Percentiles rank a stretch among this genome's conserved stretches.
phyloP scores from a whole-genome alignment of 2,888 invertebrate genomes.

The Baccha elongata region DNA sequence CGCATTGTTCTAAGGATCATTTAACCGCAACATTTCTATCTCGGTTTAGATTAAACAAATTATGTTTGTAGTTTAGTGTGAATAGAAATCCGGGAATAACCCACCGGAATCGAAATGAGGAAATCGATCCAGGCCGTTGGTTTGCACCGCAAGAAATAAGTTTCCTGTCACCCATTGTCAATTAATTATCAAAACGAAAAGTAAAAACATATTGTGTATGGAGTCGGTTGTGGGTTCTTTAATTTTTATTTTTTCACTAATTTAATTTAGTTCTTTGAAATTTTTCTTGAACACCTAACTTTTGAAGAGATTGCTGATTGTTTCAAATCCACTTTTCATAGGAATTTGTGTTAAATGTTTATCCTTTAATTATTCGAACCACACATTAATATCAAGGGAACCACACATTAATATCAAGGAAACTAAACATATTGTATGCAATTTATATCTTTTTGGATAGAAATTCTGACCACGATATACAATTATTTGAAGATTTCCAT shows the following conservation, averaged over 20 bases:
- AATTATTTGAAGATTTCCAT: constrained; percentile 31
- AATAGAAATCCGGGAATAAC: constrained; percentile 4
- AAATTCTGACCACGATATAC: constrained; percentile 29
- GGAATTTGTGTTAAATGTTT: too few species aligned
- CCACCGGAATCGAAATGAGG: constrained; percentile 23
- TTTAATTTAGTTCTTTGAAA: too few species aligned
- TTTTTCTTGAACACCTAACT: too few species aligned
- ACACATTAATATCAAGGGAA: constrained; percentile 22
- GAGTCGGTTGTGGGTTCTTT: too few species aligned
- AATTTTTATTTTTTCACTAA: too few species aligned
- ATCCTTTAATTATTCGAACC: too few species aligned
- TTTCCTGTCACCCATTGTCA: constrained; percentile 3
- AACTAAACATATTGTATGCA: constrained; percentile 8
- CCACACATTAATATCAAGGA: too few species aligned
- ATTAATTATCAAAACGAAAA: neutral
- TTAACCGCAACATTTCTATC: constrained; percentile 5
- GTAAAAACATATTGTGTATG: too few species aligned
- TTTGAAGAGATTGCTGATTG: too few species aligned
- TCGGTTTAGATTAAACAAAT: neutral
- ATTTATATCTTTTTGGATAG: constrained; percentile 17
- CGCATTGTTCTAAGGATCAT: constrained; percentile 15
- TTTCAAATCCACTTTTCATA: too few species aligned
- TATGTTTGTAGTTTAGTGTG: neutral
- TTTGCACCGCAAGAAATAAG: constrained; percentile 3
- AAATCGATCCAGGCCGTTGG: constrained; percentile 24